Percentiles rank a stretch among this genome's conserved stretches.
Evolutionary conservation across 53 echinoderm and acorn worm species (phyloP).

Genomic region (Antedon mediterranea): DNA sequence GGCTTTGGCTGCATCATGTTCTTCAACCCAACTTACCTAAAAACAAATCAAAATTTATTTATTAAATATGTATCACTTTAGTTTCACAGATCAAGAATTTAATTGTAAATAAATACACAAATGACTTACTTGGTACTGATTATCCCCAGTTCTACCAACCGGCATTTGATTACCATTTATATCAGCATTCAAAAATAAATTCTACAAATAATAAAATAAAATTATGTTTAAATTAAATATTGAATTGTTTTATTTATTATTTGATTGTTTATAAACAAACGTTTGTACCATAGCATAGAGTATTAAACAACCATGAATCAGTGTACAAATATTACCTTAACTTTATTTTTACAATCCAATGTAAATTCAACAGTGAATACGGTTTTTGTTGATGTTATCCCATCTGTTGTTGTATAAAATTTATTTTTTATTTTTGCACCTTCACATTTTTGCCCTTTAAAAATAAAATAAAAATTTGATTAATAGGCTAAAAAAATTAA

Average conservation of each 20-base stretch:
- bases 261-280: too few relatives aligned
- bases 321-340: constrained; percentile 57
- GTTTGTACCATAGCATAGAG: too few relatives aligned
- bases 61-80: too few relatives aligned
- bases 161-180: constrained; percentile 65
- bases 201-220: constrained; percentile 33
- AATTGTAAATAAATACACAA: too few relatives aligned
- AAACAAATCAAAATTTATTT: neutral
- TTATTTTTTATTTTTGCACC: constrained; percentile 37
- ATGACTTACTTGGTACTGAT: constrained; percentile 57
- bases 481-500: too few relatives aligned
- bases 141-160: constrained; percentile 75
- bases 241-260: too few relatives aligned
- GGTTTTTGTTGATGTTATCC: constrained; percentile 49
- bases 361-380: constrained; percentile 69
- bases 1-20: constrained; percentile 50
- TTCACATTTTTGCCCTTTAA: constrained; percentile 54
- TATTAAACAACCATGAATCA: too few relatives aligned
- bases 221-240: too few relatives aligned
- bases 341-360: constrained; percentile 63
- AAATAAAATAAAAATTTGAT: neutral
- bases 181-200: constrained; percentile 82
- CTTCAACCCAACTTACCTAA: constrained; percentile 85
- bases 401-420: constrained; percentile 67
- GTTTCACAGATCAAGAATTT: too few relatives aligned